Evolutionary conservation across 2,888 invertebrate species (phyloP), one percentile per base, ranked within the genome.

Genomic region (Idaea straminata): DNA sequence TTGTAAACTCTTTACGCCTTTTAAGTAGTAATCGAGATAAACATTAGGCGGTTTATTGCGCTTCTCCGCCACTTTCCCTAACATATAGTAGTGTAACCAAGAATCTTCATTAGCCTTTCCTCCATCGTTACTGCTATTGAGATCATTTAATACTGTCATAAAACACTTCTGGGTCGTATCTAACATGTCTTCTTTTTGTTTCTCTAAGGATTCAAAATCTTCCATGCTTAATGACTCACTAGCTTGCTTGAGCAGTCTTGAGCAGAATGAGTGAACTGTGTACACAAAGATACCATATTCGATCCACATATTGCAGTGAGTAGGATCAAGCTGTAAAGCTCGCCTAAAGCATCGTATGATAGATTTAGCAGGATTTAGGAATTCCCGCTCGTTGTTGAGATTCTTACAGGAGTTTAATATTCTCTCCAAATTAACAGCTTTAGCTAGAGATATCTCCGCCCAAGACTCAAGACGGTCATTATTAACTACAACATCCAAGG

Each of bases 1-100:
- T 77, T 96, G 94, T 15, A 98, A 91, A 80, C 96, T 94, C 77
- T 95, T 95, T 15, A 96, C 95, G 5, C 98, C 97, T 94, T 95
- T 95, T 77, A 95, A 91, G 83, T 98, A 99, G 89, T 97, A 96
- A 72, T 95, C 94, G 61, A 98, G 91, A 86, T 96, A 97, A 35
- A 95, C 92, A 15, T 94, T 93, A 0, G 97, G 96, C 66, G 95
- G 94, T 71, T 95, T 95, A 72, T 95, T 95, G 67, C 95, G 94
- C 82, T 99, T 99, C 85, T 99, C 98, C 0, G 96, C 95, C 64
- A 98, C 96, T 94, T 99, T 99, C 0, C 98, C 99, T n/a, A 99
- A 91, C 96, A 99, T 98, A 82, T 98, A 99, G 84, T 97, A 97
- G 79, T 97, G 96, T 57, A 98, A 91, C 99, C 99, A 99, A 66